These are phyloP conservation scores for Pituophis catenifer DNA, from an alignment of 2,113 vertebrate genomes.

Conservation along the genomic window DNA sequence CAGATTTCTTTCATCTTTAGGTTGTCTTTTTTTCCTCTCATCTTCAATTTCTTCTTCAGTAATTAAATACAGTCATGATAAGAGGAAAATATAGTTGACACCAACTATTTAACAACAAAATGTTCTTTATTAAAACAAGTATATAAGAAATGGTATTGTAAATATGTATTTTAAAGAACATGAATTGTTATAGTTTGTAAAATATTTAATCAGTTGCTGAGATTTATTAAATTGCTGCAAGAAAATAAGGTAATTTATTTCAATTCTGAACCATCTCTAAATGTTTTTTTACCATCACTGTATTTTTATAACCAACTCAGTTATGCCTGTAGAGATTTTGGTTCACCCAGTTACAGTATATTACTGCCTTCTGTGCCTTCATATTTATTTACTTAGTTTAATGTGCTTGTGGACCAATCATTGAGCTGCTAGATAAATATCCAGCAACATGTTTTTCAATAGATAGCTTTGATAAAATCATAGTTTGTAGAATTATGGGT, in stretches of 20 bases:
- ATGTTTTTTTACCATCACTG: no score
- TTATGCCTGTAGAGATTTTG: background rate
- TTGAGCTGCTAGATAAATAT: background rate
- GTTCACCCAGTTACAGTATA: background rate
- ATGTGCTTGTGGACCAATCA: background rate
- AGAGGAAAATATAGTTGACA: background rate
- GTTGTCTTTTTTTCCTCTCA: background rate
- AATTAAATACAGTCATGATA: background rate
- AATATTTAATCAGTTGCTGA: background rate
- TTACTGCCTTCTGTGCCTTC: background rate
- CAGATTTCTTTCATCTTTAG: background rate
- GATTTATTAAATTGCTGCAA: background rate
- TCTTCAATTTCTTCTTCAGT: background rate
- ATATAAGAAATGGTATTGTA: background rate
- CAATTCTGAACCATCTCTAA: background rate
- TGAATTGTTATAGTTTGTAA: background rate
- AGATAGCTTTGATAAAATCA: background rate
- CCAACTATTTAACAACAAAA: background rate
- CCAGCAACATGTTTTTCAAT: background rate
- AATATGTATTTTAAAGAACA: background rate
- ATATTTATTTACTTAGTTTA: background rate
- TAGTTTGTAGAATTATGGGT: background rate
- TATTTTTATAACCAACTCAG: background rate
- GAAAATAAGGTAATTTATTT: background rate
- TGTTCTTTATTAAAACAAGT: background rate